Percentiles rank a stretch among this genome's conserved stretches.
phyloP scores from a whole-genome alignment of 2,888 invertebrate species.

The Eupithecia insigniata region DNA sequence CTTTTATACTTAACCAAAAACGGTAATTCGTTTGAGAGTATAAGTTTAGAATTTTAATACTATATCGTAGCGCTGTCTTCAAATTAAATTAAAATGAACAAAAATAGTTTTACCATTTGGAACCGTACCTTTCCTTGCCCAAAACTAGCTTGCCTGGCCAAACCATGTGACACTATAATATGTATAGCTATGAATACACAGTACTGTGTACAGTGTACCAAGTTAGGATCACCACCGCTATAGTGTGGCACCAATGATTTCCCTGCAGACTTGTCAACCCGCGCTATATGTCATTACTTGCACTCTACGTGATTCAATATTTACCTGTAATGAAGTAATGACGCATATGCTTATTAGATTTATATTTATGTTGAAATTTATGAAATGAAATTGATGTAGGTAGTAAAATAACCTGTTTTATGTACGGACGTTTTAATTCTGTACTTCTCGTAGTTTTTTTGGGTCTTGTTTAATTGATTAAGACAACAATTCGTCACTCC shows the following conservation, averaged over 20 bases:
- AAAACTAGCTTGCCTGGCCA: not conserved
- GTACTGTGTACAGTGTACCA: conserved; percentile 41
- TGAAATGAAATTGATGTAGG: not conserved
- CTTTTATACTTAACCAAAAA: not conserved
- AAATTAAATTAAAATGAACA: not conserved
- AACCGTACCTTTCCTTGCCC: not conserved
- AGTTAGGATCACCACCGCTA: conserved; percentile 55
- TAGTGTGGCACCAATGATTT: conserved; percentile 67
- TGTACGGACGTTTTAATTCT: not conserved
- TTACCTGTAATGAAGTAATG: conserved; percentile 63
- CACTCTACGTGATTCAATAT: conserved; percentile 73
- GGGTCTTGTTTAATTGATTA: not conserved
- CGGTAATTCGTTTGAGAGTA: no score
- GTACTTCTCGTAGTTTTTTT: not conserved
- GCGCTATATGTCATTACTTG: conserved; percentile 61
- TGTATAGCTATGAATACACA: conserved; percentile 21
- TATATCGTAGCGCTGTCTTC: not conserved
- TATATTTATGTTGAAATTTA: not conserved
- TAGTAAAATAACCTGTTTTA: not conserved
- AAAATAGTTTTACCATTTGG: not conserved
- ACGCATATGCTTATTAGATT: conserved; percentile 37
- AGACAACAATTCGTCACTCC: no score
- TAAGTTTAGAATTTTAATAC: not conserved
- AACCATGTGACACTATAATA: not conserved
- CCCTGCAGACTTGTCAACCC: conserved; percentile 67